Evolutionary conservation across 2,113 vertebrate genomes (phyloP).

Genomic region (Bucco capensis): DNA sequence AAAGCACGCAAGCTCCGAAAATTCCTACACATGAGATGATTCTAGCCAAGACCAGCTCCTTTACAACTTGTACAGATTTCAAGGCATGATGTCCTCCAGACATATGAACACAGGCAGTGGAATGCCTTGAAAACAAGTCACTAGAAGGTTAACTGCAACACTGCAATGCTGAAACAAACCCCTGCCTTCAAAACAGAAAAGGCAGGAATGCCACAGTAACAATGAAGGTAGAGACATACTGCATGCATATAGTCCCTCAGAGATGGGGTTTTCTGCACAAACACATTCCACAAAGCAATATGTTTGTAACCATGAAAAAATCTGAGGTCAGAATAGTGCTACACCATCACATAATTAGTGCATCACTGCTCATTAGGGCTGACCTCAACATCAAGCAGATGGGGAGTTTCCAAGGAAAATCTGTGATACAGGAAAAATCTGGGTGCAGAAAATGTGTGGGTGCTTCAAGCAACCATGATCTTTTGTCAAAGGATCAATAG

Average conservation of each 20-base stretch:
- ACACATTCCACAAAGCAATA: neutral
- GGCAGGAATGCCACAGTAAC: neutral
- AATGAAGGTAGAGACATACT: neutral
- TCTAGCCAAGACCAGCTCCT: slow-evolving; percentile 21
- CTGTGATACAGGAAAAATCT: neutral
- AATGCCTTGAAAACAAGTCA: slow-evolving; percentile 11
- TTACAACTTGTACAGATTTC: slow-evolving; percentile 10
- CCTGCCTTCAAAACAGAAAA: neutral
- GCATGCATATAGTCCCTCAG: neutral
- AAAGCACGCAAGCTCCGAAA: slow-evolving; percentile 31
- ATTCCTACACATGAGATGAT: neutral
- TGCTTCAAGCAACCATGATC: neutral
- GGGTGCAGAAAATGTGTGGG: slow-evolving; percentile 15
- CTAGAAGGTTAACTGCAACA: slow-evolving; percentile 7
- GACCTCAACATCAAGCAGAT: slow-evolving; percentile 15
- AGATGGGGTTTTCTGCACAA: neutral
- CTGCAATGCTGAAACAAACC: neutral
- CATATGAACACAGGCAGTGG: neutral
- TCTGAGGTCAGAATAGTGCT: neutral
- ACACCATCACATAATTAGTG: neutral
- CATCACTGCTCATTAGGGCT: neutral
- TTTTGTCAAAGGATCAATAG: neutral
- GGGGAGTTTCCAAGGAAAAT: slow-evolving; percentile 35
- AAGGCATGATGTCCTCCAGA: slow-evolving; percentile 41
- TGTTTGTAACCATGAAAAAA: neutral